These are phyloP conservation scores for Bovichtus diacanthus DNA, from an alignment of 2,797 vertebrate genomes.

Conservation along the genomic window DNA sequence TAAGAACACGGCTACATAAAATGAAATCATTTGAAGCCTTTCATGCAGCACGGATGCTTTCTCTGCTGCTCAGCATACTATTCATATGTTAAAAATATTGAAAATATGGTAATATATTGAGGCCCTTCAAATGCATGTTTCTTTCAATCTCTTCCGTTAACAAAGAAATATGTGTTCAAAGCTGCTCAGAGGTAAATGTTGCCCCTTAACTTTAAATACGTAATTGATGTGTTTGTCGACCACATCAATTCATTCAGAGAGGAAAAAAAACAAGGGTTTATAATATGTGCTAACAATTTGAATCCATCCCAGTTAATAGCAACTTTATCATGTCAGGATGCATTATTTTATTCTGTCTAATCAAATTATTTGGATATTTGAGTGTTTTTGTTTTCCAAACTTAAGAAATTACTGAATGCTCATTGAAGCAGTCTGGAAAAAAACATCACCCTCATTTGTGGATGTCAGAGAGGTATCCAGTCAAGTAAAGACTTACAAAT, in stretches of 20 bases:
- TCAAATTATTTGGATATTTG: neutral
- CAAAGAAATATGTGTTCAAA: neutral
- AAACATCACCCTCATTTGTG: neutral
- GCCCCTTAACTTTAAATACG: neutral
- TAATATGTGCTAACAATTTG: neutral
- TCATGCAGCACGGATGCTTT: neutral
- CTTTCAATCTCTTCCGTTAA: neutral
- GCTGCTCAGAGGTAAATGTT: neutral
- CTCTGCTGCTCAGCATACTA: neutral
- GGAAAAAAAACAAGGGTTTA: neutral
- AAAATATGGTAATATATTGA: neutral
- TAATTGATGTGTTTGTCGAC: neutral
- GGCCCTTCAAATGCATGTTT: neutral
- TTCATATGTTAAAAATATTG: neutral
- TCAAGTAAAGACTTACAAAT: neutral
- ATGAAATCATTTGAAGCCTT: slow-evolving; percentile 13
- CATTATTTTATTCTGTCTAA: neutral
- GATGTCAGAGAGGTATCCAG: neutral
- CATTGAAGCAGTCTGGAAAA: neutral
- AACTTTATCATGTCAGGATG: neutral
- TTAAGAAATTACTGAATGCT: neutral
- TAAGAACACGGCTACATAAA: slow-evolving; percentile 16
- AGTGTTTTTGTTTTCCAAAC: neutral
- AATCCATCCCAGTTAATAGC: neutral
- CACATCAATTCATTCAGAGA: neutral